These are phyloP conservation scores for Eurosta solidaginis DNA, from an alignment of 1,140 invertebrate genomes.

Conservation along the genomic window DNA sequence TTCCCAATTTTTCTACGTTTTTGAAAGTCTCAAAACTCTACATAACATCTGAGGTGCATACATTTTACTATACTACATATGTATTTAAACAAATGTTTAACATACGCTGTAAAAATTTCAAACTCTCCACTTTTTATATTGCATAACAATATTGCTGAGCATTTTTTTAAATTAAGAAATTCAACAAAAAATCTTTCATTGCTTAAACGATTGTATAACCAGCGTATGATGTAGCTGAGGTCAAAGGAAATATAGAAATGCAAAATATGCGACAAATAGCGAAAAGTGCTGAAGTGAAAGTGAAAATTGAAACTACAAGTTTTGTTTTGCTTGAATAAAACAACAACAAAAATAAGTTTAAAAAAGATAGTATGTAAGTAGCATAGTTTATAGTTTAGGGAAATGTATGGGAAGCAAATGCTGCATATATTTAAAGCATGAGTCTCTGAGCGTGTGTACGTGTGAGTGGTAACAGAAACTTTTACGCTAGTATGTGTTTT, in stretches of 20 bases:
- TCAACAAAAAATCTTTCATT: neutral
- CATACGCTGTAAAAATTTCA: no score
- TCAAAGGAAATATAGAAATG: neutral
- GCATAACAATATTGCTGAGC: no score
- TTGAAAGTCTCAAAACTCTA: no score
- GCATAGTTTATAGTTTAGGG: neutral
- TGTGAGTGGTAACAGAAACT: no score
- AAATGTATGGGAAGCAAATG: neutral
- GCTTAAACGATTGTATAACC: neutral
- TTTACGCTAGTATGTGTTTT: no score
- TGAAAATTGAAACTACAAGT: neutral
- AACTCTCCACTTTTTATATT: no score
- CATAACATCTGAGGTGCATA: no score
- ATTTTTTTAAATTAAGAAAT: neutral
- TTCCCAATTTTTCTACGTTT: no score
- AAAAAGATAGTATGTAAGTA: neutral
- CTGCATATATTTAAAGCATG: no score
- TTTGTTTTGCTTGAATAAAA: neutral
- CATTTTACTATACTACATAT: no score
- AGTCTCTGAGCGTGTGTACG: no score
- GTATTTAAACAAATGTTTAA: no score
- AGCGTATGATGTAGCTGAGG: neutral
- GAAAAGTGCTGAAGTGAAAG: neutral
- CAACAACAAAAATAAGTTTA: neutral
- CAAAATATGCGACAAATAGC: neutral